Evolutionary conservation across 2,797 vertebrate species (phyloP), one percentile per base, ranked within the genome.

Genomic region (Catamblyrhynchus diadema): DNA sequence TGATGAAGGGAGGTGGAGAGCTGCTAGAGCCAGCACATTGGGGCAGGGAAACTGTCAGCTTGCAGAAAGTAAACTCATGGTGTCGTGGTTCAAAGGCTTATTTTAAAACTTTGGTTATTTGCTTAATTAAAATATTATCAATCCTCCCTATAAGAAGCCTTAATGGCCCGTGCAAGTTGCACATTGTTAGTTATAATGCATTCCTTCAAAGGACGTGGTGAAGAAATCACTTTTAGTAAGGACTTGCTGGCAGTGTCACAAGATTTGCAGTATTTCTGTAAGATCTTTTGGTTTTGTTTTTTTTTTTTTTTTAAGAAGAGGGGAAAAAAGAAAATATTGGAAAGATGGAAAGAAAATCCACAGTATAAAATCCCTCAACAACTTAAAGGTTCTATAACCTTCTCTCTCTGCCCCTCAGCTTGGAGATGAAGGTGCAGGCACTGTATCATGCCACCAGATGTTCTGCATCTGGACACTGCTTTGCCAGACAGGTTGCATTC

Each of bases 221-320:
- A 92, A 92, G 69, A 71, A 91, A 81, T 90, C 81, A 72, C 42
- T 78, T 93, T 91, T 61, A 93, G 75, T 74, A 89, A 81, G 81
- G 84, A 57, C 79, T 86, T 82, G 57, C 65, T 96, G 92, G 91
- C 72, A 85, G 89, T 15, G 42, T 65, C 84, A 77, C 35, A 59
- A 73, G 74, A 81, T 94, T 86, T 84, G 50, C 17, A 69, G 78
- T 61, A 59, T 85, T 94, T 92, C 70, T 86, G 18, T 82, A 57
- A 91, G 78, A 90, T 80, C 80, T 65, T 88, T 60, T 53, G 24
- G 28, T 54, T 42, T 39, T 14, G 28, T 42, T 66, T 35, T 59
- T 48, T 37, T 37, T 37, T 42, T 66, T 44, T 60, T 54, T 33
- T 37, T 12, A 54, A 62, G 57, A 64, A 81, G 57, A 70, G 23